Evolutionary conservation across 2,797 vertebrate genomes (phyloP).

Genomic region (Lepidocolaptes lacrymiger): DNA sequence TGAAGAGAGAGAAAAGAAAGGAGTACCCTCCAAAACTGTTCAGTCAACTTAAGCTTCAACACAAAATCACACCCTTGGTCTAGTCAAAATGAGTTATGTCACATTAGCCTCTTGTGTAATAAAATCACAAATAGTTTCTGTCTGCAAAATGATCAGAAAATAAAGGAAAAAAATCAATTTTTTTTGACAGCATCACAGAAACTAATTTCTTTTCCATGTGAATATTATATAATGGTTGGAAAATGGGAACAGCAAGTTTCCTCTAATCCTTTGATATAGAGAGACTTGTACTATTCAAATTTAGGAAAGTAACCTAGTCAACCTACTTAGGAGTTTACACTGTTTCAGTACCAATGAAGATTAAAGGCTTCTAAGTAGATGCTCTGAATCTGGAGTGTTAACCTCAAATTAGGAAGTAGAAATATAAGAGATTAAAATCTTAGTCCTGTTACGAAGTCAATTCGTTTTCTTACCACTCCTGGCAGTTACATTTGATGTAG

Average conservation of each 20-base stretch:
- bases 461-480: background rate
- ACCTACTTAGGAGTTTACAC: background rate
- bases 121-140: background rate
- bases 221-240: background rate
- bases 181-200: slow-evolving; percentile 24
- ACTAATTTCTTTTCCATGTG: background rate
- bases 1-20: background rate
- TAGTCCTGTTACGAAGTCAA: background rate
- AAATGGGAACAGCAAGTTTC: background rate
- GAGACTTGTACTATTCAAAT: background rate
- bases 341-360: background rate
- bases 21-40: background rate
- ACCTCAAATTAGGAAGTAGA: background rate
- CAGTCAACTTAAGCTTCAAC: background rate
- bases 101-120: slow-evolving; percentile 9
- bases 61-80: background rate
- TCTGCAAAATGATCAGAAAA: background rate
- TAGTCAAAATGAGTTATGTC: slow-evolving; percentile 27
- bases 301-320: background rate
- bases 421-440: background rate
- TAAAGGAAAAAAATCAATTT: background rate
- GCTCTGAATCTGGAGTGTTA: background rate
- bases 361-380: background rate
- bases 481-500: background rate
- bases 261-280: background rate